phyloP scores from a whole-genome alignment of 1,140 invertebrate genomes.

The Neelides sp. region DNA sequence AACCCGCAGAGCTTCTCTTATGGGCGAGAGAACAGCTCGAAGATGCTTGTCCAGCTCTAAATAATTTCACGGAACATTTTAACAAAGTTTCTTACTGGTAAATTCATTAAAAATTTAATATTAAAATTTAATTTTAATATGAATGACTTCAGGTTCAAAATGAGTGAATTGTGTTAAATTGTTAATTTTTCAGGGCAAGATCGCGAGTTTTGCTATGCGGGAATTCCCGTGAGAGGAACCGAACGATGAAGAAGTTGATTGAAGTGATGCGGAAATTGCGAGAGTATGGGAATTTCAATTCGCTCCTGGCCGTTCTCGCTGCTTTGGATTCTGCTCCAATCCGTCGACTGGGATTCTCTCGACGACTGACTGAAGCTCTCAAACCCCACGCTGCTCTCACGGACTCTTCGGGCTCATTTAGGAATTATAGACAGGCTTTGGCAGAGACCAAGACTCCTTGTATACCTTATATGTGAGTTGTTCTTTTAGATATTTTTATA shows the following conservation, averaged over 20 bases:
- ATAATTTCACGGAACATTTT: conserved; percentile 95
- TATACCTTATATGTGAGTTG: conserved; percentile 93
- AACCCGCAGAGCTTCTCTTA: conserved; percentile 89
- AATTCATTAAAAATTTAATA: conserved; percentile 2
- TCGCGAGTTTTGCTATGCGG: conserved; percentile 62
- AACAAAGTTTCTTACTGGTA: conserved; percentile 99
- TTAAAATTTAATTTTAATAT: conserved; percentile 1
- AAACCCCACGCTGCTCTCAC: conserved; percentile 91
- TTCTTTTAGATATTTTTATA: not conserved
- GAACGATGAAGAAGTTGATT: conserved; percentile 90
- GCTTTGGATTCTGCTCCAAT: conserved; percentile 94
- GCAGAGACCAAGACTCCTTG: conserved; percentile 90
- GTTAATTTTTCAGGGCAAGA: conserved; percentile 48
- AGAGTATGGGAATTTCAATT: conserved; percentile 98
- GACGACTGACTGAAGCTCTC: conserved; percentile 77
- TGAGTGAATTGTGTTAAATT: not conserved
- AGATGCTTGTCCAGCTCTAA: conserved; percentile 89
- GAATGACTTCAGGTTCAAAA: not conserved
- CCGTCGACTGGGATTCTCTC: conserved; percentile 85
- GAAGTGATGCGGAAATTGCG: conserved; percentile 97
- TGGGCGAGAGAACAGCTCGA: conserved; percentile 97
- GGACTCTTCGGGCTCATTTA: conserved; percentile 88
- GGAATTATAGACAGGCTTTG: conserved; percentile 83
- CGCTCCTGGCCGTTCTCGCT: conserved; percentile 87
- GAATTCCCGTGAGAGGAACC: conserved; percentile 86